Conservation (phyloP, 2,797 vertebrate species). For the Bucorvus abyssinicus region DNA sequence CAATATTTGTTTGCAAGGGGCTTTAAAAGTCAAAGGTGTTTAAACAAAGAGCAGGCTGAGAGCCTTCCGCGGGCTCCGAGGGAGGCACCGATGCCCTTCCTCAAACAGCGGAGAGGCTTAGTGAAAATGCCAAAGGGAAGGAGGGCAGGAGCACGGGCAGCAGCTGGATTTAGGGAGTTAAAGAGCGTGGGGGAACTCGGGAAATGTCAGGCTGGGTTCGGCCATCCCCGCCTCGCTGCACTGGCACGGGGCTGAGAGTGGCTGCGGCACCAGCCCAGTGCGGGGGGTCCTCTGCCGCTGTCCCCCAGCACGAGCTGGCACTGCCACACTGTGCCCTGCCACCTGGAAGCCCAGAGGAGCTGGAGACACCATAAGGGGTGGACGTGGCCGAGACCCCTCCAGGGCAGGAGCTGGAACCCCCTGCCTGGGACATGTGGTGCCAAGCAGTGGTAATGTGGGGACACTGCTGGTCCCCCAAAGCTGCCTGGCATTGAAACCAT, state of each 20-base stretch:
- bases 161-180: not conserved
- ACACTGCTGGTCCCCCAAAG: accelerated
- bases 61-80: not conserved
- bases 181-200: accelerated
- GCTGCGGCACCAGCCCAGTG: not conserved
- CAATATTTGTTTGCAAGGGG: not conserved
- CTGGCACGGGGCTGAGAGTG: accelerated
- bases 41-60: not conserved
- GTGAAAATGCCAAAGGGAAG: not conserved
- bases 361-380: accelerated
- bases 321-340: not conserved
- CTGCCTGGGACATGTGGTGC: accelerated
- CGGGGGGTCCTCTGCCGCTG: not conserved
- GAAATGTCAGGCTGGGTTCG: not conserved
- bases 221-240: not conserved
- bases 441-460: not conserved
- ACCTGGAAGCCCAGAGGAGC: not conserved
- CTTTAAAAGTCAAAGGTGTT: slow-evolving; percentile 24
- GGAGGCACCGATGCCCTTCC: not conserved
- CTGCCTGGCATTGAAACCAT: accelerated
- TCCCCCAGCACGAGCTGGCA: not conserved
- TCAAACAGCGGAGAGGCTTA: not conserved
- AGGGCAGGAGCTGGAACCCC: not conserved
- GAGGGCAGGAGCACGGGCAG: not conserved
- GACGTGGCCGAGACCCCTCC: accelerated